phyloP scores from a whole-genome alignment of 2,113 vertebrate genomes.

The Scomber japonicus region DNA sequence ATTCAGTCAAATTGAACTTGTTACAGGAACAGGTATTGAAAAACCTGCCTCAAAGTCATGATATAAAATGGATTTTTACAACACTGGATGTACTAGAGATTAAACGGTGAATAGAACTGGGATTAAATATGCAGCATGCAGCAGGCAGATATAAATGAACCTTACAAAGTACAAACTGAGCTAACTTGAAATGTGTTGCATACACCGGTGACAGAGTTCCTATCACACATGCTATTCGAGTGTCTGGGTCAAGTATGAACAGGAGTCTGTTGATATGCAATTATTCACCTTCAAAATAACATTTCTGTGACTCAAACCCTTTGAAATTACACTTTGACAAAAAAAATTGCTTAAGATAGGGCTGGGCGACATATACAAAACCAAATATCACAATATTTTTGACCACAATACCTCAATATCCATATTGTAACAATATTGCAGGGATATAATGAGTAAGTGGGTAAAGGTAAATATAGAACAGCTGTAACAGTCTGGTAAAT shows the following conservation, averaged over 20 bases:
- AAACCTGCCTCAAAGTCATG: constrained; percentile 39
- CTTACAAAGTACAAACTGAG: background rate
- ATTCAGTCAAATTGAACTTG: constrained; percentile 53
- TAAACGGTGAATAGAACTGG: background rate
- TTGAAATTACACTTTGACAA: too few species aligned
- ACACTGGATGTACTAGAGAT: constrained; percentile 14
- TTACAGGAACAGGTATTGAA: constrained; percentile 28
- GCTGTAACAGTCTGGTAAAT: too few species aligned
- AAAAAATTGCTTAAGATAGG: too few species aligned
- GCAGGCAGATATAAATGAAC: constrained; percentile 2
- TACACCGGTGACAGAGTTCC: background rate
- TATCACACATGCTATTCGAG: constrained; percentile 2
- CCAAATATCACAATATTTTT: too few species aligned
- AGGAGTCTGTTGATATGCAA: background rate
- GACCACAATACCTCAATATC: too few species aligned
- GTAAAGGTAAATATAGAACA: too few species aligned
- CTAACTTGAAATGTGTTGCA: background rate
- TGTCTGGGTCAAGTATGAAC: too few species aligned
- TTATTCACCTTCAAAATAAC: too few species aligned
- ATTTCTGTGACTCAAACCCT: too few species aligned
- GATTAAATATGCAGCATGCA: constrained; percentile 33
- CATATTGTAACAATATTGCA: too few species aligned
- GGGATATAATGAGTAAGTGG: too few species aligned
- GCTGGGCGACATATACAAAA: too few species aligned
- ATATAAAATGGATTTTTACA: constrained; percentile 32